phyloP scores from a whole-genome alignment of 1,140 invertebrate genomes.

The Brachionus rotundiformis region DNA sequence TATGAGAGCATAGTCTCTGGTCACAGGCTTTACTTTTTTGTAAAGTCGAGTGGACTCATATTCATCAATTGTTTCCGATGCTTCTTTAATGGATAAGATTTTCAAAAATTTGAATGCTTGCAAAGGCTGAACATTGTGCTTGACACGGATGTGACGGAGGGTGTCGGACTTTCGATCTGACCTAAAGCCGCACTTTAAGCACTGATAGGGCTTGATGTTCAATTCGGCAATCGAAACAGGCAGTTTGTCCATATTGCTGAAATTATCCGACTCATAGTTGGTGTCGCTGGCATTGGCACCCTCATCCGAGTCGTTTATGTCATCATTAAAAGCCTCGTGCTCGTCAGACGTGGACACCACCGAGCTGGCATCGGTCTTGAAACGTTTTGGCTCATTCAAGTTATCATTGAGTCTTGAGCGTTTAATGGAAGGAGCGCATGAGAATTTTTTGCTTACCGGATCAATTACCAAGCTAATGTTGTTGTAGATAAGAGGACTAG shows the following conservation, averaged over 20 bases:
- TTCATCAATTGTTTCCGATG: conserved; percentile 36
- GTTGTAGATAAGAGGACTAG: conserved; percentile 10
- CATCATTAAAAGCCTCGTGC: not conserved
- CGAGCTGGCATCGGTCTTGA: not conserved
- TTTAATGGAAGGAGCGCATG: not conserved
- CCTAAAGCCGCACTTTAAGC: conserved; percentile 34
- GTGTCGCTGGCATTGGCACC: not conserved
- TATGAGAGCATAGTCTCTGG: not conserved
- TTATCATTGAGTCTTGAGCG: not conserved
- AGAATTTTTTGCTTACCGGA: conserved; percentile 54
- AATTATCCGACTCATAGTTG: conserved; percentile 13
- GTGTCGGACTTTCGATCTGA: conserved; percentile 35
- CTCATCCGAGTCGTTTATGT: not conserved
- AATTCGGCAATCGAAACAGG: conserved; percentile 46
- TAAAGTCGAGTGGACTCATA: conserved; percentile 38
- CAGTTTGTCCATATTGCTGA: not conserved
- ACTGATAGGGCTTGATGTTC: conserved; percentile 48
- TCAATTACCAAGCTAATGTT: not conserved
- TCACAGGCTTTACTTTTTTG: conserved; percentile 18
- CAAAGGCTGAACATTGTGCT: conserved; percentile 17
- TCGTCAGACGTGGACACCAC: conserved; percentile 14
- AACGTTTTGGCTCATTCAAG: not conserved
- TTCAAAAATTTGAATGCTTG: conserved; percentile 49
- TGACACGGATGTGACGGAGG: conserved; percentile 36
- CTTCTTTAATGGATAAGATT: conserved; percentile 47